Evolutionary conservation across 2,888 invertebrate species (phyloP).

Genomic region (Venusia cambrica): DNA sequence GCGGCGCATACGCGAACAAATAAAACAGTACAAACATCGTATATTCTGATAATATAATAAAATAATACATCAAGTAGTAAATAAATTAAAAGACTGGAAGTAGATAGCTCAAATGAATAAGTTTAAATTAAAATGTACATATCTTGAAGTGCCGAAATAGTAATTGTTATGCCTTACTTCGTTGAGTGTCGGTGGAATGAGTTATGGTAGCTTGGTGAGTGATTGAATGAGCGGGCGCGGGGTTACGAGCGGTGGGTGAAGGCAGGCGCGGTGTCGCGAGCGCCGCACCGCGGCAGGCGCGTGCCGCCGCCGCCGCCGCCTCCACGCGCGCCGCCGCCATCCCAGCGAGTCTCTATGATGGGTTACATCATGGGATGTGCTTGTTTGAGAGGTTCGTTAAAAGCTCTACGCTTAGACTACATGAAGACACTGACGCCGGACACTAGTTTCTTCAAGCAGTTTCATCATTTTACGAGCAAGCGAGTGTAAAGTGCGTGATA

Average conservation of each 20-base stretch:
- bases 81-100: constrained; percentile 17
- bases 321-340: constrained; percentile 53
- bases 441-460: neutral
- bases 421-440: constrained; percentile 4
- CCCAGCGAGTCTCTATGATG: constrained; percentile 86
- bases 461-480: neutral
- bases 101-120: constrained; percentile 21
- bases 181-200: constrained; percentile 11
- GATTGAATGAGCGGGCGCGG: constrained; percentile 43
- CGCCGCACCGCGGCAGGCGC: constrained; percentile 64
- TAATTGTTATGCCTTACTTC: constrained; percentile 3
- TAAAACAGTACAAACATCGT: constrained; percentile 1
- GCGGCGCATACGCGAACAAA: constrained; percentile 4
- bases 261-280: constrained; percentile 62
- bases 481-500: no score
- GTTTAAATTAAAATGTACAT: constrained; percentile 16
- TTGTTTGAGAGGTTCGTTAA: constrained; percentile 92
- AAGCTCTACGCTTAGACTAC: constrained; percentile 15
- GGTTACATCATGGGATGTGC: constrained; percentile 97
- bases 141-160: constrained; percentile 12
- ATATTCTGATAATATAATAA: no score
- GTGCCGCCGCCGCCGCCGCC: constrained; percentile 71
- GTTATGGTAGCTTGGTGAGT: constrained; percentile 23
- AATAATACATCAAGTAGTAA: constrained; percentile 10
- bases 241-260: constrained; percentile 57